phyloP scores from a whole-genome alignment of 2,797 vertebrate species.

The Syngnathus acus region DNA sequence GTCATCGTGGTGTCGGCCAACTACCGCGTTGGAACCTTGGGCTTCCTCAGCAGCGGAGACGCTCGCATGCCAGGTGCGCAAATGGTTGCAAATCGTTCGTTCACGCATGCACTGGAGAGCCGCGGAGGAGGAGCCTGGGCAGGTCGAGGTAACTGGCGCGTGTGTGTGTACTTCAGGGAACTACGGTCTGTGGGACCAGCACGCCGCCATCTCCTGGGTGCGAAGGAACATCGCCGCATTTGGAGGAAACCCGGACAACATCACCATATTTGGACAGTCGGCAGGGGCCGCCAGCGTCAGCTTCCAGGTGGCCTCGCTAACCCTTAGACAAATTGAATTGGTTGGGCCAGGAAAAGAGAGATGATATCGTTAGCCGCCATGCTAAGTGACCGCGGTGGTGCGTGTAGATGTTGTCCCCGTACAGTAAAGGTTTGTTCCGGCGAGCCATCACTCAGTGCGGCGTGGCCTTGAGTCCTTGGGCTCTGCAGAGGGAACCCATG shows the following conservation, averaged over 20 bases:
- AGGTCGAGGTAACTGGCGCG: too few relatives aligned
- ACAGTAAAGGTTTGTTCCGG: constrained; percentile 78
- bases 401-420: constrained; percentile 71
- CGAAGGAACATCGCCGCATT: constrained; percentile 81
- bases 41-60: constrained; percentile 85
- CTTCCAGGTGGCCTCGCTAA: constrained; percentile 70
- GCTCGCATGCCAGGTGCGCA: constrained; percentile 66
- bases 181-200: constrained; percentile 85
- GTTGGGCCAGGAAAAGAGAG: not conserved
- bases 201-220: constrained; percentile 85
- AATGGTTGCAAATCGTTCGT: not conserved
- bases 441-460: constrained; percentile 82
- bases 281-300: constrained; percentile 76
- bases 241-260: constrained; percentile 79
- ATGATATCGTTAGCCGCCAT: not conserved
- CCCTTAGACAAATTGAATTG: not conserved
- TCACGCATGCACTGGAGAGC: too few relatives aligned
- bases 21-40: constrained; percentile 80
- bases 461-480: constrained; percentile 72
- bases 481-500: constrained; percentile 73
- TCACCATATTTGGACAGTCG: constrained; percentile 87
- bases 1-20: constrained; percentile 82
- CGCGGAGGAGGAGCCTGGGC: too few relatives aligned
- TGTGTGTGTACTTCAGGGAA: constrained; percentile 68
- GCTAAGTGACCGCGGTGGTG: not conserved